Base-by-base conservation (phyloP, 2,888 invertebrate genomes). In the Dryocosmus kuriphilus region DNA sequence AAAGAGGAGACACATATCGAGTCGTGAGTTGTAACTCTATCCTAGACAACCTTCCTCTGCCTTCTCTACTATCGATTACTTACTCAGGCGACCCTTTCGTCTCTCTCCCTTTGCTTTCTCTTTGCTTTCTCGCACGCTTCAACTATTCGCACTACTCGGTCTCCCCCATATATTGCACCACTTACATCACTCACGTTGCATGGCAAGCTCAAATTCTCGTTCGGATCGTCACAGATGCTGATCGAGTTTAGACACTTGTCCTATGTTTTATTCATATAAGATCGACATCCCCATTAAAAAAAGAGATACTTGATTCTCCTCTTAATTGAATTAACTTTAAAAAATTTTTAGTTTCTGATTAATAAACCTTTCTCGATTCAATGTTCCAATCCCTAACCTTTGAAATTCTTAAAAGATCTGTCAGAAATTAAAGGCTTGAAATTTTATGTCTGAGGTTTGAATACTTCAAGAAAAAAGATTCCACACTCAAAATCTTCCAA, bases 11-110 rank as follows among this genome's bases (percentile, higher is more conserved):
- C 77, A 77, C 74, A 67, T 75, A 80, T 79, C 41, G 77, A 78
- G 79, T 84, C 84, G 85, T 41, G 78, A 80, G 80, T 84, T 84
- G 86, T 84, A 86, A 84, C 84, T 85, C 81, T 85, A 84, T 82
- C 82, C 84, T 84, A 82, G 83, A 79, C 80, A 82, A 84, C 84
- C 84, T 79, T 79, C 83, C 78, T 80, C 82, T 81, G 79, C 81
- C 79, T 71, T 71, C 82, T 78, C 81, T 78, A 74, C 84, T 88
- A 88, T 87, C 86, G 87, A 88, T 88, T 88, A 87, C 86, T 86
- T 82, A 84, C 84, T 85, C 81, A 81, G 83, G 82, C 84, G 85
- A 85, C 84, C 83, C 83, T 82, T 81, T 81, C 77, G 80, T 80
- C 79, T 79, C 82, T 78, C 80, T 80, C 81, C 81, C 82, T 81